A percentile compares a stretch with the other conserved stretches of the same genome.
These are phyloP conservation scores for Allobates femoralis DNA, from an alignment of 2,797 vertebrate species.

Conservation along the genomic window DNA sequence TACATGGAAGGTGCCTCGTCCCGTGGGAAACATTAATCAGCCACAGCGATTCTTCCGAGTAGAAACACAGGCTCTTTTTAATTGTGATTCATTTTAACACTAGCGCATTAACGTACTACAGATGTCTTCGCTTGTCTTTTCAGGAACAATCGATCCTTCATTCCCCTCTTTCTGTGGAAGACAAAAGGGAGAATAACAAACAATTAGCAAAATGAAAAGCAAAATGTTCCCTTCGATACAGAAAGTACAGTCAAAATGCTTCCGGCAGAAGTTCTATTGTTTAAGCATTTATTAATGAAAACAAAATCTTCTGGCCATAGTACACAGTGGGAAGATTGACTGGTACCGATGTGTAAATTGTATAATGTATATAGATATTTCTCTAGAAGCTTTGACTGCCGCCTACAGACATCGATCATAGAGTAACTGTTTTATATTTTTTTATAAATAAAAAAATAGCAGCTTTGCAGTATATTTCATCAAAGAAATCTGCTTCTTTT, in stretches of 20 bases:
- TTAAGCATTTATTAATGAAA: constrained; percentile 13
- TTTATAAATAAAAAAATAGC: too few relatives aligned
- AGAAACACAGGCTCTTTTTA: constrained; percentile 83
- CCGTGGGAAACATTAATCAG: constrained; percentile 90
- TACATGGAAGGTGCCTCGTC: constrained; percentile 86
- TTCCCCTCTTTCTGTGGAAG: constrained; percentile 70
- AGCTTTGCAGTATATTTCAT: too few relatives aligned
- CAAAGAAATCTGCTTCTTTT: too few relatives aligned
- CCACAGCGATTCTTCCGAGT: constrained; percentile 79
- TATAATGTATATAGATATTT: not conserved
- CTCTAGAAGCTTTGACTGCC: not conserved
- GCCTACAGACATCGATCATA: too few relatives aligned
- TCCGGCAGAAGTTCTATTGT: constrained; percentile 23
- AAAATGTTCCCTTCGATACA: constrained; percentile 22
- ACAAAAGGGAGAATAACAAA: constrained; percentile 67
- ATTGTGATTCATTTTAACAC: constrained; percentile 84
- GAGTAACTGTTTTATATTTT: too few relatives aligned
- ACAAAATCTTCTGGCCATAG: not conserved
- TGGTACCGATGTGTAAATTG: not conserved
- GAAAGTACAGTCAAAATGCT: constrained; percentile 25
- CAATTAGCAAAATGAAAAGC: constrained; percentile 55
- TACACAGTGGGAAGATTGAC: not conserved
- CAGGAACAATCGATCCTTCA: constrained; percentile 84
- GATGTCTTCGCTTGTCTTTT: constrained; percentile 77
- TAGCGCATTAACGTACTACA: constrained; percentile 84